Conservation (phyloP, 2,113 vertebrate species). For the Micromys minutus region DNA sequence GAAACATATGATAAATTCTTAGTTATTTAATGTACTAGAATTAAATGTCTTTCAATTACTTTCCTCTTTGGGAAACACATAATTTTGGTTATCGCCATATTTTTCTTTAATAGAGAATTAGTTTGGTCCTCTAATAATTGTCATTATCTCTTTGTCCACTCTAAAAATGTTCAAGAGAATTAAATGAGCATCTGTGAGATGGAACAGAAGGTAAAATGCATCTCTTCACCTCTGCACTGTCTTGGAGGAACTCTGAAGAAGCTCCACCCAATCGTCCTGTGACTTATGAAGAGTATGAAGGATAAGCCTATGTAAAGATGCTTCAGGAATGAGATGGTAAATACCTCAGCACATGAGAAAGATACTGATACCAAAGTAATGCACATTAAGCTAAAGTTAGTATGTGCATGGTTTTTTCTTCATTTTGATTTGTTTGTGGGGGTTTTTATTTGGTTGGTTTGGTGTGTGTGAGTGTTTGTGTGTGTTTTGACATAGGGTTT, state of each 20-base stretch:
- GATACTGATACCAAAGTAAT: not conserved
- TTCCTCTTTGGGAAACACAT: slow-evolving; percentile 33
- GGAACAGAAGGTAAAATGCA: slow-evolving; percentile 55
- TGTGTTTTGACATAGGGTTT: not conserved
- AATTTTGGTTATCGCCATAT: slow-evolving; percentile 64
- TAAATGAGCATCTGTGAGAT: slow-evolving; percentile 50
- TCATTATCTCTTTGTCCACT: slow-evolving; percentile 38
- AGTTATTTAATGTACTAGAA: slow-evolving; percentile 67
- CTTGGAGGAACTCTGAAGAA: slow-evolving; percentile 45
- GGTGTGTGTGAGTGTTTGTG: no score
- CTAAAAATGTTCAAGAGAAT: slow-evolving; percentile 61
- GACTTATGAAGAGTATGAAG: not conserved
- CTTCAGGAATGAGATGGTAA: not conserved
- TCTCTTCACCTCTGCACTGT: slow-evolving; percentile 35
- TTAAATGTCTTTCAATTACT: slow-evolving; percentile 63
- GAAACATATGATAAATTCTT: slow-evolving; percentile 71
- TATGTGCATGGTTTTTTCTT: not conserved
- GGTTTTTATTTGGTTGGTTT: not conserved
- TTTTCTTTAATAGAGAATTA: slow-evolving; percentile 42
- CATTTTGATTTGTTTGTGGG: not conserved
- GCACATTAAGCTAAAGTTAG: not conserved
- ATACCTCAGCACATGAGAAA: not conserved
- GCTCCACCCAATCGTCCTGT: not conserved
- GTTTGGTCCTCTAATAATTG: slow-evolving; percentile 45
- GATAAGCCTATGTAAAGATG: not conserved